Conservation (phyloP, 2,113 vertebrate genomes). For the Chlorodrepanis virens region DNA sequence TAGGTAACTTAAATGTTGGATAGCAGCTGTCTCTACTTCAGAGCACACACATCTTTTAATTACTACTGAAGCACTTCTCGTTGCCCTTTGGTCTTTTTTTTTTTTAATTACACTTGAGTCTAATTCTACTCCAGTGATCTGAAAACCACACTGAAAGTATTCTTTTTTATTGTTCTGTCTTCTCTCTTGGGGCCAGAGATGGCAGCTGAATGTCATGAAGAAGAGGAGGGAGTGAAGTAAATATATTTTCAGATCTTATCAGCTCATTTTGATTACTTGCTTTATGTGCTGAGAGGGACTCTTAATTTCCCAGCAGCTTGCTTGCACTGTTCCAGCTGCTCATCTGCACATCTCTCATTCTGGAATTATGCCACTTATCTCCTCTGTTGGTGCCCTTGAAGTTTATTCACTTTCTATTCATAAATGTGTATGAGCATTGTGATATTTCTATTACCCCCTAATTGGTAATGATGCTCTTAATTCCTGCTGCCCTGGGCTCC, state of each 20-base stretch:
- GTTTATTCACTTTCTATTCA: background rate
- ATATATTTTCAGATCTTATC: background rate
- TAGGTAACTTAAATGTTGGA: background rate
- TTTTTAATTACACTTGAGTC: background rate
- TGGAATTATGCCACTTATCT: background rate
- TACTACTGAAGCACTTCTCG: background rate
- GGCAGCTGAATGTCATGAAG: background rate
- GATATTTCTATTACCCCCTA: constrained; percentile 8
- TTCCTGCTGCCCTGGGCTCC: background rate
- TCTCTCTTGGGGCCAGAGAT: background rate
- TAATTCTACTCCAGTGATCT: background rate
- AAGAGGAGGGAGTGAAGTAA: background rate
- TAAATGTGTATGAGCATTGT: background rate
- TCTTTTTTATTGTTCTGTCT: background rate
- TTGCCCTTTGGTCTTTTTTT: background rate
- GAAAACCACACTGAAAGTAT: background rate
- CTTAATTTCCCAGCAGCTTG: background rate
- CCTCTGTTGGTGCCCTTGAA: background rate
- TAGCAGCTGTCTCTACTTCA: background rate
- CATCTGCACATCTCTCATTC: background rate
- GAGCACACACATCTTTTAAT: background rate
- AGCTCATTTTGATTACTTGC: background rate
- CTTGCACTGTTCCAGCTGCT: background rate
- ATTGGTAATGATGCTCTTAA: background rate
- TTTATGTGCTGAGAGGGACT: background rate